Percentiles rank a stretch among this genome's conserved stretches.
Conservation (phyloP, 2,113 vertebrate species). For the Porphyrio hochstetteri region DNA sequence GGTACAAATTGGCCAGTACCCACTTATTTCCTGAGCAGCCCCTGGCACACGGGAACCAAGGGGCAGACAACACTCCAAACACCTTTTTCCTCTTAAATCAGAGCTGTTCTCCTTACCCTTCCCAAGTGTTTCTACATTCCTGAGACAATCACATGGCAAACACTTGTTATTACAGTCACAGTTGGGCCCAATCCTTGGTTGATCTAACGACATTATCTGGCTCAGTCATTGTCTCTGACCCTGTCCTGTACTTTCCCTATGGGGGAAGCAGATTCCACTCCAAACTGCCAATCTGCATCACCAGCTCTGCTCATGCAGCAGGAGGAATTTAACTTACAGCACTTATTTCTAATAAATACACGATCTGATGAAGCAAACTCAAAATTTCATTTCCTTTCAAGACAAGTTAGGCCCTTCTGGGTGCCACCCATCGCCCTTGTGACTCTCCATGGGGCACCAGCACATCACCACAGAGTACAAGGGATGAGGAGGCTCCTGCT, state of each 20-base stretch:
- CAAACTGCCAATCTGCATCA: not conserved
- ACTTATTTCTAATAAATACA: not conserved
- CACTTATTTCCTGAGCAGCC: fast-evolving
- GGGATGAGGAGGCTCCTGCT: not conserved
- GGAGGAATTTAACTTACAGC: not conserved
- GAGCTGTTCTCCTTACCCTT: not conserved
- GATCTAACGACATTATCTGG: too few species aligned
- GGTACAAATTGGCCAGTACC: fast-evolving
- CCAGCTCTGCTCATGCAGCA: not conserved
- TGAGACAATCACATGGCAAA: not conserved
- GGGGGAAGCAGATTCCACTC: not conserved
- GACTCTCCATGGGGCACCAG: fast-evolving
- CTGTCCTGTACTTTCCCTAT: not conserved
- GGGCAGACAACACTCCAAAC: fast-evolving
- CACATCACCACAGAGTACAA: fast-evolving
- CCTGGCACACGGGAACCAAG: fast-evolving
- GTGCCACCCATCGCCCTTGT: fast-evolving
- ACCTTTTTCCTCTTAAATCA: not conserved
- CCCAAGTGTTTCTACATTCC: not conserved
- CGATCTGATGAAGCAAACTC: too few species aligned
- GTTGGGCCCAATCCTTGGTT: not conserved
- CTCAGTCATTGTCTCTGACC: not conserved
- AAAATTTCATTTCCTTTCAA: not conserved
- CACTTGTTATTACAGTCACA: not conserved
- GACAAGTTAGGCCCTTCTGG: not conserved